Evolutionary conservation across 1,140 invertebrate species (phyloP).

Genomic region (Eciton burchellii): DNA sequence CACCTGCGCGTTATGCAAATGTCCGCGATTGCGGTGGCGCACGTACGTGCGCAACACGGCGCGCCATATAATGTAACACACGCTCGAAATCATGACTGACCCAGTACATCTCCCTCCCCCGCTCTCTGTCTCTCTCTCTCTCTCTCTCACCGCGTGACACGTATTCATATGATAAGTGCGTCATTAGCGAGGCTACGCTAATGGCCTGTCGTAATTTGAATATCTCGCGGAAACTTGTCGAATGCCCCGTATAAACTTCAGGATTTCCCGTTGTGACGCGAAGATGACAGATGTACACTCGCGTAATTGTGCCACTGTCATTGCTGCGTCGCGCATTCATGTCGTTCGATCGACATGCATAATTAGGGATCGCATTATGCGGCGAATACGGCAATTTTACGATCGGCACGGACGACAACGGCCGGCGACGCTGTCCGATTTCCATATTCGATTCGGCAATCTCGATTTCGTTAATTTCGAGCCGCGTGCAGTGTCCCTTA

Average conservation of each 20-base stretch:
- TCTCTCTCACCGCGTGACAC: constrained; percentile 62
- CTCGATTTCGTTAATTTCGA: too few relatives aligned
- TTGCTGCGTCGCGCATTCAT: background rate
- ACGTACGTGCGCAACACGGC: constrained; percentile 22
- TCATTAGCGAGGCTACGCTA: constrained; percentile 65
- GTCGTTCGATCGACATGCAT: background rate
- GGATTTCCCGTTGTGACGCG: constrained; percentile 41
- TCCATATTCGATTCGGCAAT: too few relatives aligned
- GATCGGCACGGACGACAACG: too few relatives aligned
- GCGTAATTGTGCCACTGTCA: background rate
- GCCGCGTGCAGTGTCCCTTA: too few relatives aligned
- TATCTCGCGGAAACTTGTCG: constrained; percentile 60
- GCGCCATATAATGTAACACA: constrained; percentile 54
- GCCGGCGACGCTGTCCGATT: too few relatives aligned
- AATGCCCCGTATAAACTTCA: constrained; percentile 53
- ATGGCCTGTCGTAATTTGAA: constrained; percentile 54
- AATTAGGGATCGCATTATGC: background rate
- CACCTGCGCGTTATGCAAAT: constrained; percentile 69
- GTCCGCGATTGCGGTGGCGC: constrained; percentile 31
- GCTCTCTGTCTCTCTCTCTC: too few relatives aligned
- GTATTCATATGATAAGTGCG: constrained; percentile 72
- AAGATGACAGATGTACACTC: constrained; percentile 40
- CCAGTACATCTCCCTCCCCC: too few relatives aligned
- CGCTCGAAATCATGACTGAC: constrained; percentile 61
- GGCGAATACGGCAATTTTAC: background rate